Conservation (phyloP, 2,797 vertebrate genomes). For the Spea hammondii region DNA sequence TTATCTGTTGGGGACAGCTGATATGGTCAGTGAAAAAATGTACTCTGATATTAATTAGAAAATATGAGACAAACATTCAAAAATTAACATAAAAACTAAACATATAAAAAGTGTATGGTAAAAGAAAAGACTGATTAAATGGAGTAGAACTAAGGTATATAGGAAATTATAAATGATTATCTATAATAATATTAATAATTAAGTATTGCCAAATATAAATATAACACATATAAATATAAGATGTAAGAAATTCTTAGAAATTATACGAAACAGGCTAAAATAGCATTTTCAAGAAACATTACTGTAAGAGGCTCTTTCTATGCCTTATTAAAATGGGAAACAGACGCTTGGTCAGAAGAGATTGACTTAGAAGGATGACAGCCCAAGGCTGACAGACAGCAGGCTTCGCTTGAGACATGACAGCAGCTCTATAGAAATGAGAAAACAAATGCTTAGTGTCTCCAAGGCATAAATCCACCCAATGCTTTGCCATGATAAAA, state of each 20-base stretch:
- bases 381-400: constrained; percentile 38
- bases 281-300: not conserved
- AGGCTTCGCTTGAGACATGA: constrained; percentile 4
- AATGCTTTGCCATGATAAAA: constrained; percentile 10
- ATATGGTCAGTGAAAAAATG: too few relatives aligned
- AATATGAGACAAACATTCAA: too few relatives aligned
- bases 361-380: constrained; percentile 21
- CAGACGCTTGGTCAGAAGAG: constrained; percentile 25
- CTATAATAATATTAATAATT: too few relatives aligned
- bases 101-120: too few relatives aligned
- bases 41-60: too few relatives aligned
- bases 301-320: not conserved
- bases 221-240: too few relatives aligned
- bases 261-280: not conserved
- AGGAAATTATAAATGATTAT: too few relatives aligned
- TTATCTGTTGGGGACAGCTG: too few relatives aligned
- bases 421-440: constrained; percentile 16
- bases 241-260: constrained; percentile 4
- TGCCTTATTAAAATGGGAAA: constrained; percentile 25
- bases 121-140: too few relatives aligned
- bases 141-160: too few relatives aligned
- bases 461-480: constrained; percentile 28
- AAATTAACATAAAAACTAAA: too few relatives aligned
- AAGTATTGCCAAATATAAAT: too few relatives aligned
- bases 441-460: constrained; percentile 29